Conservation (phyloP, 2,888 invertebrate genomes). For the Noctua comes region DNA sequence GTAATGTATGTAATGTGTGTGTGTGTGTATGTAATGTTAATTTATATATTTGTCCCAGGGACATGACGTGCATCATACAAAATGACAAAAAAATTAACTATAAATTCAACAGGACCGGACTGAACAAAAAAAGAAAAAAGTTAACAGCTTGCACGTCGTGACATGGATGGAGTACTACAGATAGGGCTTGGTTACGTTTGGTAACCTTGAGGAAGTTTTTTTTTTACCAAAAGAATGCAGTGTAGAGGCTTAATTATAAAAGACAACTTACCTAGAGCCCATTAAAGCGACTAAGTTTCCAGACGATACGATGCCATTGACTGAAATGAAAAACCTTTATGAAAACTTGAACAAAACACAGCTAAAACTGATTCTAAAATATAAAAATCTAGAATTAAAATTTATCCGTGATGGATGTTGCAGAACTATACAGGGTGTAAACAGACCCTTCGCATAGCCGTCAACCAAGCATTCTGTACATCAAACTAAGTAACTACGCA, state of each 20-base stretch:
- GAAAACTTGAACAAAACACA: not conserved
- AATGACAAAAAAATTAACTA: too few species aligned
- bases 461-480: too few species aligned
- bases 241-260: not conserved
- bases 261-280: constrained; percentile 91
- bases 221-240: not conserved
- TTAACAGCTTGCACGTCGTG: too few species aligned
- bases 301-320: constrained; percentile 92
- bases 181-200: not conserved
- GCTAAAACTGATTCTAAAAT: not conserved
- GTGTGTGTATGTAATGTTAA: too few species aligned
- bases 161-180: not conserved
- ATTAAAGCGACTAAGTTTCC: constrained; percentile 94
- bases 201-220: not conserved
- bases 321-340: constrained; percentile 84
- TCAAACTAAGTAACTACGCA: too few species aligned
- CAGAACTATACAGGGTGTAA: too few species aligned
- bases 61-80: too few species aligned
- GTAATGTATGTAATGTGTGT: too few species aligned
- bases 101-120: too few species aligned
- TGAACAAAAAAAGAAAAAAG: too few species aligned
- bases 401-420: not conserved
- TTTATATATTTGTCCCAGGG: too few species aligned
- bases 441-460: too few species aligned
- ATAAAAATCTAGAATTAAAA: not conserved